phyloP scores from a whole-genome alignment of 2,113 vertebrate genomes.

The Sus scrofa region DNA sequence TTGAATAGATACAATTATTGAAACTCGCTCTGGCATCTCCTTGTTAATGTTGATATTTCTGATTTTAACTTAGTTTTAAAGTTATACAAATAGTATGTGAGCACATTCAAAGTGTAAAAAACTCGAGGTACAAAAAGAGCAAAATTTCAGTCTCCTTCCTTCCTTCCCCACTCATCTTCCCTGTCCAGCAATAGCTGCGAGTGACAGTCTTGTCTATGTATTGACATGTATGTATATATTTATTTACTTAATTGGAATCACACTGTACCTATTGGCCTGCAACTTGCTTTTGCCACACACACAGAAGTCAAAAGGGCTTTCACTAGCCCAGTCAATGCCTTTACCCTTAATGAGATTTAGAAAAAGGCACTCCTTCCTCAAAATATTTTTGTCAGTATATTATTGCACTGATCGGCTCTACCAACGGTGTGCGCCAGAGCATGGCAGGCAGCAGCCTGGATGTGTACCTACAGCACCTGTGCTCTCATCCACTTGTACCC shows the following conservation, averaged over 20 bases:
- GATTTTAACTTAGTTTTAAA: constrained; percentile 12
- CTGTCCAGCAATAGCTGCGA: not conserved
- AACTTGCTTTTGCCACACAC: not conserved
- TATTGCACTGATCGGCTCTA: not conserved
- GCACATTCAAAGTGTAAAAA: not conserved
- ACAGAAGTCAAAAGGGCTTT: not conserved
- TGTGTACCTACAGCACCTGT: not conserved
- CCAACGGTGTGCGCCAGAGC: not conserved
- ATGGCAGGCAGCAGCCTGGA: not conserved
- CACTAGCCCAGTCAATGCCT: not conserved
- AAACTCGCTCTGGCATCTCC: not conserved
- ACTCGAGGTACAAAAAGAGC: not conserved
- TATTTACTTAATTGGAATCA: not conserved
- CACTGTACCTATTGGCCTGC: not conserved
- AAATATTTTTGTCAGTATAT: not conserved
- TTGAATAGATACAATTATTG: not conserved
- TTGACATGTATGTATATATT: not conserved
- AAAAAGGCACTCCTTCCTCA: not conserved
- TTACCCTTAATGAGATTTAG: not conserved
- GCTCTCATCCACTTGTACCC: not conserved
- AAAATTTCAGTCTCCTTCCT: not conserved
- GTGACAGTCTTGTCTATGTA: not conserved
- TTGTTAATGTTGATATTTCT: not conserved
- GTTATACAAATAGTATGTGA: not conserved
- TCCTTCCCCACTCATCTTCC: not conserved